Evolutionary conservation across 2,888 invertebrate genomes (phyloP).

Genomic region (Hypercompe scribonia): DNA sequence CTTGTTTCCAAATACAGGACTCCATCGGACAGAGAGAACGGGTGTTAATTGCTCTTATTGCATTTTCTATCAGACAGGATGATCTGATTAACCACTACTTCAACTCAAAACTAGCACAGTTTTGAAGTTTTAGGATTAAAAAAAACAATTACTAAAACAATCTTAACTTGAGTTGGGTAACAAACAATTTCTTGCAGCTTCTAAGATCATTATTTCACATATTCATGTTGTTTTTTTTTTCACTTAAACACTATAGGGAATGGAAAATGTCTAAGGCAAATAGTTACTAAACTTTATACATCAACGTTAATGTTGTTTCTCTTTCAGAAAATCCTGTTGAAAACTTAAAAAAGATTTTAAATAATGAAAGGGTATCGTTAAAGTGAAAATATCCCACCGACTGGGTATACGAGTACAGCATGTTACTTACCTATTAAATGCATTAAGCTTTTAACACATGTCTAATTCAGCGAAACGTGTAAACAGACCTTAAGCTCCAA

Average conservation of each 20-base stretch:
- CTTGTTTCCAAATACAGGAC: no score
- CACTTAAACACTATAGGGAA: neutral
- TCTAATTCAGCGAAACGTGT: slow-evolving; percentile 75
- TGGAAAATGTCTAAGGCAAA: neutral
- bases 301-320: neutral
- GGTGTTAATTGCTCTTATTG: no score
- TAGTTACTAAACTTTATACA: neutral
- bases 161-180: no score
- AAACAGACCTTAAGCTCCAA: slow-evolving; percentile 48
- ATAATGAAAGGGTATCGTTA: slow-evolving; percentile 47
- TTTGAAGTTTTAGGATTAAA: no score
- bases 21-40: no score
- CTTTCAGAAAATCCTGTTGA: neutral
- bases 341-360: slow-evolving; percentile 31
- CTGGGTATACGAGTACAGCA: slow-evolving; percentile 63
- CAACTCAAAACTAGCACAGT: no score
- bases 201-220: neutral
- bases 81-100: no score
- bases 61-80: no score
- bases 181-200: neutral
- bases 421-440: slow-evolving; percentile 75
- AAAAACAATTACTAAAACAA: no score
- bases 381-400: slow-evolving; percentile 57
- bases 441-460: slow-evolving; percentile 84
- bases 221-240: neutral